These are phyloP conservation scores for Agrotis segetum DNA, from an alignment of 2,888 invertebrate genomes.

Conservation along the genomic window DNA sequence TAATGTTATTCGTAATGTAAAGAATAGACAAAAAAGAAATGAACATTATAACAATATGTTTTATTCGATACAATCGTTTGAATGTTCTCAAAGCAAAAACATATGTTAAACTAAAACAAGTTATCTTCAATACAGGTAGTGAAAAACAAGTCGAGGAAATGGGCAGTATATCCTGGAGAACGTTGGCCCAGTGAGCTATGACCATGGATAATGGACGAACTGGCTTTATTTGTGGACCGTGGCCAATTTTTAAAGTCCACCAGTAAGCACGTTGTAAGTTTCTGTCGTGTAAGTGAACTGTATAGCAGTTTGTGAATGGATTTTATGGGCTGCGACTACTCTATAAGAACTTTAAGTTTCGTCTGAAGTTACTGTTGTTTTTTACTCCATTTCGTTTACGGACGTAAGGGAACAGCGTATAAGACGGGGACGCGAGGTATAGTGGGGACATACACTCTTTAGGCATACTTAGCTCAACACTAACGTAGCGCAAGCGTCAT, in stretches of 20 bases:
- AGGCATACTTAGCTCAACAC: too few relatives aligned
- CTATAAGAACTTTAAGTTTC: background rate
- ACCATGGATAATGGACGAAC: conserved; percentile 35
- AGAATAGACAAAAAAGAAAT: too few relatives aligned
- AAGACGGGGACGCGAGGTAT: too few relatives aligned
- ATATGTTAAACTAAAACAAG: background rate
- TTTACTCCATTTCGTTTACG: too few relatives aligned
- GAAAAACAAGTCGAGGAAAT: conserved; percentile 60
- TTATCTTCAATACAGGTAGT: conserved; percentile 42
- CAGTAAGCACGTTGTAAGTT: conserved; percentile 30
- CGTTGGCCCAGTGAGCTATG: conserved; percentile 46
- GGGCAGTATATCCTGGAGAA: conserved; percentile 42
- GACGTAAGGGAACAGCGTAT: too few relatives aligned
- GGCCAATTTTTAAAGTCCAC: conserved; percentile 47
- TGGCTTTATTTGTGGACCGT: conserved; percentile 42
- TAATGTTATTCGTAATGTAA: too few relatives aligned
- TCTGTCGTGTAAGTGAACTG: background rate
- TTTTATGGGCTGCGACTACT: conserved; percentile 16
- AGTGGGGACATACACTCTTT: too few relatives aligned
- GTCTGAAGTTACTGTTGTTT: too few relatives aligned
- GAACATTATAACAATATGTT: background rate
- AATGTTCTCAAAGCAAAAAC: background rate
- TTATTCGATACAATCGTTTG: background rate
- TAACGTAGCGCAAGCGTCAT: too few relatives aligned
- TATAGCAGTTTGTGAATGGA: background rate